phyloP scores from a whole-genome alignment of 2,113 vertebrate genomes.

The Trematomus loennbergii region DNA sequence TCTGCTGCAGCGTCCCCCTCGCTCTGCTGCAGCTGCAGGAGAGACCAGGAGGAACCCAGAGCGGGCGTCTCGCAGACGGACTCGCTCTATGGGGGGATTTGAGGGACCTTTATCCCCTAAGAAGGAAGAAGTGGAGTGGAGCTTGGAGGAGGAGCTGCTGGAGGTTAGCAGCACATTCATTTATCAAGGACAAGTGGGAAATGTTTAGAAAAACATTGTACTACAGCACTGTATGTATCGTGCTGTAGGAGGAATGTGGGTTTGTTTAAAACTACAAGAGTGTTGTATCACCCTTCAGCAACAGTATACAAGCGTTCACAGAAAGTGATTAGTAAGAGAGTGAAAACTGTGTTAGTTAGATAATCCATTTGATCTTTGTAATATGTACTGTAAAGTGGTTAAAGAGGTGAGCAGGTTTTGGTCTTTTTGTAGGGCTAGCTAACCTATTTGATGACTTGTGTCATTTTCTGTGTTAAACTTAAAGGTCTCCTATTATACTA shows the following conservation, averaged over 20 bases:
- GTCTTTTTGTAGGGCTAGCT: background rate
- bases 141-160: slow-evolving; percentile 78
- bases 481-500: too few species aligned
- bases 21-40: slow-evolving; percentile 10
- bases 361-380: background rate
- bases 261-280: background rate
- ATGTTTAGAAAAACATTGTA: background rate
- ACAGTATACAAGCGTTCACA: background rate
- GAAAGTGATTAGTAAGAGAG: background rate
- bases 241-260: background rate
- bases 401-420: background rate
- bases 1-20: slow-evolving; percentile 51
- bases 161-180: slow-evolving; percentile 58
- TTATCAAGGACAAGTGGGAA: background rate
- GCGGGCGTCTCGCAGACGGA: slow-evolving; percentile 68
- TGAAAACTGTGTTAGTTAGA: background rate
- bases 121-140: slow-evolving; percentile 73
- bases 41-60: slow-evolving; percentile 76
- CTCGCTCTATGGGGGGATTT: slow-evolving; percentile 77
- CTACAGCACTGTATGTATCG: background rate
- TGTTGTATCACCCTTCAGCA: background rate
- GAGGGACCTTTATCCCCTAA: background rate
- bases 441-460: background rate
- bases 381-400: background rate
- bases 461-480: background rate